Evolutionary conservation across 1,140 invertebrate species (phyloP).

Genomic region (Pachypsylla venusta): DNA sequence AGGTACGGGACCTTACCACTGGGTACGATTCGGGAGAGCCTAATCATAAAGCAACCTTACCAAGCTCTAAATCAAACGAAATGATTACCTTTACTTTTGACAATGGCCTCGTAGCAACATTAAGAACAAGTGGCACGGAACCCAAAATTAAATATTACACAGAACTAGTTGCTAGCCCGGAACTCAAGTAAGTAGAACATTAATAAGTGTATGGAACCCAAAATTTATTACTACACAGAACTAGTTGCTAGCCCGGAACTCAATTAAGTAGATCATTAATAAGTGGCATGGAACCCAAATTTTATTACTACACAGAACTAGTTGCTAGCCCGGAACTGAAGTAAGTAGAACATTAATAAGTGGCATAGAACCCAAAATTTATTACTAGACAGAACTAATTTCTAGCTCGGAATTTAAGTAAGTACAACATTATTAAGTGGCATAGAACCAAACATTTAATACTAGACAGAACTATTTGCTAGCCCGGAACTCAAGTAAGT

Average conservation of each 20-base stretch:
- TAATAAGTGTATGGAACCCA: conserved; percentile 83
- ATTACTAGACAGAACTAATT: too few relatives aligned
- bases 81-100: conserved; percentile 95
- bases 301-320: conserved; percentile 94
- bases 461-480: conserved; percentile 83
- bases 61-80: conserved; percentile 59
- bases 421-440: too few relatives aligned
- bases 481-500: conserved; percentile 44
- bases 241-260: conserved; percentile 51
- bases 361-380: conserved; percentile 90
- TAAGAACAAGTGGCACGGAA: conserved; percentile 95
- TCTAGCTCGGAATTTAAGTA: too few relatives aligned
- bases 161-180: conserved; percentile 60
- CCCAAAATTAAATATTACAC: conserved; percentile 98
- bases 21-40: conserved; percentile 66
- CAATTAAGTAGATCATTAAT: conserved; percentile 35
- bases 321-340: conserved; percentile 46
- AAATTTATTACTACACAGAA: conserved; percentile 96
- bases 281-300: conserved; percentile 96
- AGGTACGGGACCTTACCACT: conserved; percentile 73
- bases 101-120: conserved; percentile 71
- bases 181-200: conserved; percentile 38
- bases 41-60: conserved; percentile 58
- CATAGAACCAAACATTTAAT: too few relatives aligned
- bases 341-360: conserved; percentile 52